Conservation (phyloP, 2,797 vertebrate genomes). For the Pangasius sanitwongsei region DNA sequence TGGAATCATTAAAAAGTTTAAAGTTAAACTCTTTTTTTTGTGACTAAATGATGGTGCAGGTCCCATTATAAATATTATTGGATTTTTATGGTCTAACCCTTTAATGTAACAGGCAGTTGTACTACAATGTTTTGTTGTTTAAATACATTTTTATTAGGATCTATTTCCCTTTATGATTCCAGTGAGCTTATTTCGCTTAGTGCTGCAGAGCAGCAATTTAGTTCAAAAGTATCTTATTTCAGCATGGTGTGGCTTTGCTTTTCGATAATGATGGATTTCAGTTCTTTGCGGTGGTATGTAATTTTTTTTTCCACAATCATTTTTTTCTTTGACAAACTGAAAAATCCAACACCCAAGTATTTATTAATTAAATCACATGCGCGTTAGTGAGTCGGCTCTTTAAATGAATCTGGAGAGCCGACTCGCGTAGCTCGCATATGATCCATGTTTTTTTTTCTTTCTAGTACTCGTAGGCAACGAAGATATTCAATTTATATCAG, state of each 20-base stretch:
- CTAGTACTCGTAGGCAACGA: background rate
- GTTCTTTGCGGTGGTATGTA: background rate
- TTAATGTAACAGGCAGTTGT: background rate
- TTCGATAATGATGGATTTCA: background rate
- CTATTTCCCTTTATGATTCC: background rate
- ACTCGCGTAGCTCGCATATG: background rate
- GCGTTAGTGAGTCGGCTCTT: background rate
- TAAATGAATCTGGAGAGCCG: background rate
- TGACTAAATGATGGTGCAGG: background rate
- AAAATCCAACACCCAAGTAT: background rate
- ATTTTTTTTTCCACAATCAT: background rate
- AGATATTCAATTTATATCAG: background rate
- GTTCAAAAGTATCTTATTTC: conserved; percentile 7
- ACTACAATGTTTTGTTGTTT: background rate
- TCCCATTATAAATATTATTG: background rate
- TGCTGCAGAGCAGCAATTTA: background rate
- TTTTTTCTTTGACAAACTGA: background rate
- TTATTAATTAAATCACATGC: background rate
- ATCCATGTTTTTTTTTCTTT: background rate
- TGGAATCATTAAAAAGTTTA: background rate
- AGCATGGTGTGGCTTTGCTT: background rate
- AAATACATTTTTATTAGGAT: background rate
- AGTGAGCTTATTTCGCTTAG: background rate
- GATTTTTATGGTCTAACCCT: background rate
- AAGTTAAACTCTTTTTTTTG: background rate